A percentile compares a stretch with the other conserved stretches of the same genome.
Evolutionary conservation across 2,797 vertebrate species (phyloP).

Genomic region (Sebastolobus alascanus): DNA sequence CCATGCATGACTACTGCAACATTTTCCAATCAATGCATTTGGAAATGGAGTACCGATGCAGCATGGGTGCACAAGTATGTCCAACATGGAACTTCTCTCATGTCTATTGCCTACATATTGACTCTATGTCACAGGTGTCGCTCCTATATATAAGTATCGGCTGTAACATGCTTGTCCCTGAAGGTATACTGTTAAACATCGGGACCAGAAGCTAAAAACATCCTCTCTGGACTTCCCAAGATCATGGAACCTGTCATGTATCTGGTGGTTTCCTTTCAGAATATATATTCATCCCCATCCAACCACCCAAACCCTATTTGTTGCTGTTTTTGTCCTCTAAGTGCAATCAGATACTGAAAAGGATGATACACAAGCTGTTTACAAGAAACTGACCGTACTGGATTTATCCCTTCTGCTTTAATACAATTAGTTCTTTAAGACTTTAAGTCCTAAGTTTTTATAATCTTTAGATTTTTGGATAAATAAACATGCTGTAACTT

Average conservation of each 20-base stretch:
- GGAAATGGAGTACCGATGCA: not conserved
- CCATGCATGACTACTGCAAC: constrained; percentile 23
- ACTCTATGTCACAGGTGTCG: constrained; percentile 13
- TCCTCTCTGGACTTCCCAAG: not conserved
- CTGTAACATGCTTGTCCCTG: not conserved
- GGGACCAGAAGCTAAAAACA: not conserved
- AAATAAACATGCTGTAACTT: constrained; percentile 18
- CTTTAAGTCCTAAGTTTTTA: not conserved
- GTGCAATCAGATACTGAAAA: constrained; percentile 7
- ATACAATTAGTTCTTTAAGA: not conserved
- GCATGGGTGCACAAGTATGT: constrained; percentile 2
- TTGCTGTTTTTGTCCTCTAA: not conserved
- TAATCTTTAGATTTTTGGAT: not conserved
- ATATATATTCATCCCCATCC: not conserved
- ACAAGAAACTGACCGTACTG: not conserved
- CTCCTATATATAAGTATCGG: constrained; percentile 2
- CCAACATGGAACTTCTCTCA: not conserved
- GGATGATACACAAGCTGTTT: constrained; percentile 1
- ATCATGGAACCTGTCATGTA: not conserved
- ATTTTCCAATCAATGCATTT: constrained; percentile 20
- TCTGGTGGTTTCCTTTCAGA: not conserved
- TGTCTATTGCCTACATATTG: not conserved
- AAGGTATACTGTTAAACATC: not conserved
- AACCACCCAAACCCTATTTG: not conserved
- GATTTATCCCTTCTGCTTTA: not conserved